Base-by-base conservation (phyloP, 37 sponge, comb jelly and placozoan species). In the Aplysina aerophoba region DNA sequence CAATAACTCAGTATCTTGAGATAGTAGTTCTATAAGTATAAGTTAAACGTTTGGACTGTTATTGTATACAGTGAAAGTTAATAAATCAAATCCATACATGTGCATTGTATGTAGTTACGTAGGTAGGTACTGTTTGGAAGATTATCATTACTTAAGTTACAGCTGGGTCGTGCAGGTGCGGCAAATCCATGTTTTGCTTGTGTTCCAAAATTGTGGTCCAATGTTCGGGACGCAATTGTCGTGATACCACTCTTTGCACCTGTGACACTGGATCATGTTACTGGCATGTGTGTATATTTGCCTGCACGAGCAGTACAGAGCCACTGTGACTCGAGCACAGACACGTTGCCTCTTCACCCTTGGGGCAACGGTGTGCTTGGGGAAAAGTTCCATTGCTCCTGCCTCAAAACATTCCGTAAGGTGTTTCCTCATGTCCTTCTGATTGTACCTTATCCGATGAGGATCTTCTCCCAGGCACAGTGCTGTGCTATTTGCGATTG, bases 381-480 rank as follows among this genome's bases (percentile, higher is more conserved):
- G 73, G 35, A 71, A 71, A 71, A 71, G 73, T 71, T 71, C 36
- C 73, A 71, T 71, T 15, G 34, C 11, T 15, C 73, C 73, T 12
- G 2, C 35, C 73, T 71, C 73, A 81, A 27, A 81, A 16, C 81
- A 81, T 34, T 31, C 2, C 21, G 57, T 1, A 11, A 81, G 59
- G 62, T 81, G 81, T 16, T 56, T 34, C 62, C 81, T 56, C 81
- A 81, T 59, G 37, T 56, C 28, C 8, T 4, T 8, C 81, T 81
- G 81, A 4, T 59, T 4, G 36, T 81, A 81, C 1, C 62, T 17
- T 21, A 59, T 21, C 6, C 4, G 36, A 59, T 31, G 55, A 33
- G 81, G 81, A 81, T 81, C 81, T 40, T 50, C 8, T 1, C 62
- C 62, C 3, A 59, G 11, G 15, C 81, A 81, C 19, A 81, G 62